Conservation (phyloP, 2,113 vertebrate genomes). For the Perca flavescens region DNA sequence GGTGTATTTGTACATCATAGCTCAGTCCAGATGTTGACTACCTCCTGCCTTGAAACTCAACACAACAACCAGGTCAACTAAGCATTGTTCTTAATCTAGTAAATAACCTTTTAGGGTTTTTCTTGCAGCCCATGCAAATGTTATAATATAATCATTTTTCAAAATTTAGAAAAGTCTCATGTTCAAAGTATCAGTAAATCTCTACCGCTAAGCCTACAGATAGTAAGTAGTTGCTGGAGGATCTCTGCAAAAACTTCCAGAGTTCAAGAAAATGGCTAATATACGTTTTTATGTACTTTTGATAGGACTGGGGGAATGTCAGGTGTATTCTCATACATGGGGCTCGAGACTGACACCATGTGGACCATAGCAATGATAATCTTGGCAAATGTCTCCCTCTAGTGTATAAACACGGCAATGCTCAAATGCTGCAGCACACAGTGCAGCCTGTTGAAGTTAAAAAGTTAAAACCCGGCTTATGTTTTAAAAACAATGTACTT, state of each 20-base stretch:
- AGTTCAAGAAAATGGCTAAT: neutral
- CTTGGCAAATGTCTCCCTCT: slow-evolving; percentile 62
- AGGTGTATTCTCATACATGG: neutral
- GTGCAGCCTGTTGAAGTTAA: too few relatives aligned
- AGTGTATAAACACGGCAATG: slow-evolving; percentile 35
- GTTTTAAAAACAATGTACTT: too few relatives aligned
- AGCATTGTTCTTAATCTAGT: neutral
- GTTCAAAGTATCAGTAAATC: neutral
- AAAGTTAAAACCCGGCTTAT: too few relatives aligned
- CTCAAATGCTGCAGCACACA: neutral
- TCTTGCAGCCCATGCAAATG: neutral
- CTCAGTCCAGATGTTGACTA: neutral
- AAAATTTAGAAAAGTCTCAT: too few relatives aligned
- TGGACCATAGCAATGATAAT: neutral
- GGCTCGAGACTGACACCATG: neutral
- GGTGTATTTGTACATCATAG: neutral
- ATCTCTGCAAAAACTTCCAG: neutral
- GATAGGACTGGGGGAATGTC: neutral
- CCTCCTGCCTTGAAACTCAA: neutral
- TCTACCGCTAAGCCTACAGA: neutral
- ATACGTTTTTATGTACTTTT: neutral
- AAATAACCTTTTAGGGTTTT: neutral
- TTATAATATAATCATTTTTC: neutral
- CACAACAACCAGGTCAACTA: neutral
- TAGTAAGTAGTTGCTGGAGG: neutral